These are phyloP conservation scores for Strix occidentalis DNA, from an alignment of 2,797 vertebrate species.

Conservation along the genomic window DNA sequence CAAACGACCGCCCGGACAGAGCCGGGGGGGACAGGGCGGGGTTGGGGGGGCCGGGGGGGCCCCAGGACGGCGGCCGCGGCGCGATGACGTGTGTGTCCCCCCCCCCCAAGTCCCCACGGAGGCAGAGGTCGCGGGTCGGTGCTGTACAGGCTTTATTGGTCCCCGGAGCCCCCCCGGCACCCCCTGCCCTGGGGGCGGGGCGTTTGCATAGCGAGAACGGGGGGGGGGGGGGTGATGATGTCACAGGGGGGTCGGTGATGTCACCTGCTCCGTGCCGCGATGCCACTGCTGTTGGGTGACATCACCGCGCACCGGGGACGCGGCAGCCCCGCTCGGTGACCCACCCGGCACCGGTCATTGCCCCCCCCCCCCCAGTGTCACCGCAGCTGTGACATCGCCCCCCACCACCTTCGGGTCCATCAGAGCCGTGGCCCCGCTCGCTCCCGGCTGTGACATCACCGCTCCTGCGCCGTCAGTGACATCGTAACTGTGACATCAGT, in stretches of 20 bases:
- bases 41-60: not conserved
- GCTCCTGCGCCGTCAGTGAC: too few species aligned
- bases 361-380: not conserved
- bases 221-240: not conserved
- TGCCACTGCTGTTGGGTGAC: conserved; percentile 18
- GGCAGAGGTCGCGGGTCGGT: not conserved
- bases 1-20: not conserved
- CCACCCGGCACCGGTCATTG: not conserved
- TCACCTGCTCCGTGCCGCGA: not conserved
- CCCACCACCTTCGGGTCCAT: not conserved
- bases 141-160: not conserved
- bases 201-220: not conserved
- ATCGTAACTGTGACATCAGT: not conserved
- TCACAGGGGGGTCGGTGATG: not conserved
- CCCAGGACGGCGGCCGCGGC: not conserved
- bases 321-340: not conserved
- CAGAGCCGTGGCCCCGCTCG: too few species aligned
- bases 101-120: not conserved
- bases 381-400: not conserved
- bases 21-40: not conserved
- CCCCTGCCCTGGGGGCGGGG: not conserved
- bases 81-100: not conserved
- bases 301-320: not conserved
- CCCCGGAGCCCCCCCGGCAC: not conserved
- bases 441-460: not conserved